A percentile compares a stretch with the other conserved stretches of the same genome.
These are phyloP conservation scores for Meriones psammophilus DNA, from an alignment of 2,797 vertebrate genomes.

Conservation along the genomic window DNA sequence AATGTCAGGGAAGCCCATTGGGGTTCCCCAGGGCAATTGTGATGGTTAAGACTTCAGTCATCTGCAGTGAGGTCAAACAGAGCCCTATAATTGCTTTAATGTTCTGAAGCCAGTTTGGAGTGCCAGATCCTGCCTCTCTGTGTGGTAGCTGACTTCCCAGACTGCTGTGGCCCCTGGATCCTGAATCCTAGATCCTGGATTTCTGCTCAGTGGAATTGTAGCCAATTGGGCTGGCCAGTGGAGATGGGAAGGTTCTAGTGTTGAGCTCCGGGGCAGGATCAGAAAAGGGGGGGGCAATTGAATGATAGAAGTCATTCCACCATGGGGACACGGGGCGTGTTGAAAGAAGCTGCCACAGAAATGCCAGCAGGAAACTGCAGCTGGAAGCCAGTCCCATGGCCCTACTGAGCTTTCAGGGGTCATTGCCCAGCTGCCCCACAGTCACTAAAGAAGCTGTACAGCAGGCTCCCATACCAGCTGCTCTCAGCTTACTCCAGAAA, in stretches of 20 bases:
- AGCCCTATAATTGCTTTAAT: not conserved
- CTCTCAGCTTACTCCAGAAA: not conserved
- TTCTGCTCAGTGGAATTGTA: not conserved
- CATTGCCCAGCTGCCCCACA: too few relatives aligned
- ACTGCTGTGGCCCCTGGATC: not conserved
- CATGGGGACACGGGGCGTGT: not conserved
- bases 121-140: not conserved
- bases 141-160: not conserved
- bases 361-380: not conserved
- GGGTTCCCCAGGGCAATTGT: not conserved
- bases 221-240: not conserved
- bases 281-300: not conserved
- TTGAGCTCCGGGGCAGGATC: too few relatives aligned
- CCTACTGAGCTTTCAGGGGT: not conserved
- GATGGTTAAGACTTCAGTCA: too few relatives aligned
- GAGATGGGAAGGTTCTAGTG: rapidly evolving
- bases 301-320: not conserved
- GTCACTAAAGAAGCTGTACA: not conserved
- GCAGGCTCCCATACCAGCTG: not conserved
- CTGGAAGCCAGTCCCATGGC: not conserved
- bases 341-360: not conserved
- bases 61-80: not conserved
- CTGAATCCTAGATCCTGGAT: not conserved
- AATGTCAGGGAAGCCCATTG: not conserved
- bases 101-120: not conserved